Percentiles rank a stretch among this genome's conserved stretches.
These are phyloP conservation scores for Polydrusus tereticollis DNA, from an alignment of 2,888 invertebrate species.

Conservation along the genomic window DNA sequence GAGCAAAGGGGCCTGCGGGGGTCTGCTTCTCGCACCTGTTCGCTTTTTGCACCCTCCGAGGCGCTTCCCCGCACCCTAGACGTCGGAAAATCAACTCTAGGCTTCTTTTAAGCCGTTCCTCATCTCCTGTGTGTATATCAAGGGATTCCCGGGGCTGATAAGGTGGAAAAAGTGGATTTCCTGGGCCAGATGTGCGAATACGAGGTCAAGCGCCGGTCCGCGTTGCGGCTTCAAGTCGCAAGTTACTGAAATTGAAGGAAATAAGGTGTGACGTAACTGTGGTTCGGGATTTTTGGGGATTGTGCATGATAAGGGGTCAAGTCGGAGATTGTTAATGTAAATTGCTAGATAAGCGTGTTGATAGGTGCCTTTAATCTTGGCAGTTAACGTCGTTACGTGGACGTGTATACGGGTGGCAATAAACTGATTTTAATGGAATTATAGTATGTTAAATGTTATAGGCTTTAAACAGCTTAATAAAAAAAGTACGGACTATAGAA, in stretches of 20 bases:
- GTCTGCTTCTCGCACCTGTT: conserved; percentile 63
- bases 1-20: conserved; percentile 57
- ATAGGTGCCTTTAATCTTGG: not conserved
- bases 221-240: conserved; percentile 30
- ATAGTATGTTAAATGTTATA: no score
- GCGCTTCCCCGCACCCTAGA: conserved; percentile 46
- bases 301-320: conserved; percentile 19
- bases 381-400: not conserved
- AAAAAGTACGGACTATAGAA: no score
- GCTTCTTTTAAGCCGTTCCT: conserved; percentile 49
- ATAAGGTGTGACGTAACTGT: conserved; percentile 59
- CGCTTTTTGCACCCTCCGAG: conserved; percentile 61
- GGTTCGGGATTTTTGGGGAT: conserved; percentile 30
- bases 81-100: conserved; percentile 40
- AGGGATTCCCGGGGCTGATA: conserved; percentile 24
- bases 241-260: conserved; percentile 46
- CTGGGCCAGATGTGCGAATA: conserved; percentile 65
- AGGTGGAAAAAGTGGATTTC: conserved; percentile 34
- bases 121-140: conserved; percentile 28
- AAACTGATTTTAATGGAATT: not conserved
- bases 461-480: no score
- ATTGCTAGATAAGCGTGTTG: not conserved
- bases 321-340: conserved; percentile 1
- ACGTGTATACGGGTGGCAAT: not conserved
- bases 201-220: conserved; percentile 71